A percentile compares a stretch with the other conserved stretches of the same genome.
Conservation (phyloP, 64 coral and sea anemone genomes). For the Acropora yongei region DNA sequence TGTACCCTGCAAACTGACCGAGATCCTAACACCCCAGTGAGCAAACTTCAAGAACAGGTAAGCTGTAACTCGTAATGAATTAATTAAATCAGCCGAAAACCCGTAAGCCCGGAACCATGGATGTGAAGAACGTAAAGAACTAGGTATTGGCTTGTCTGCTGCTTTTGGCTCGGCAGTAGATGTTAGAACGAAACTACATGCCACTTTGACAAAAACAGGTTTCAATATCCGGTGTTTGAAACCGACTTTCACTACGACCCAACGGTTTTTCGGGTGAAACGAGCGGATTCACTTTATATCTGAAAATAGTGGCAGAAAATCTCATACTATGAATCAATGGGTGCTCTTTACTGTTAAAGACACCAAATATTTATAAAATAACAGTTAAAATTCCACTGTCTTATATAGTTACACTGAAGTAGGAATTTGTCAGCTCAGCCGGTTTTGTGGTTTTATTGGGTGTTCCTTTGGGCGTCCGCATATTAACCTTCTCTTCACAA, state of each 20-base stretch:
- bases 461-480: not conserved
- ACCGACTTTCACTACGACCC: no score
- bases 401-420: not conserved
- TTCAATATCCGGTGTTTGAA: no score
- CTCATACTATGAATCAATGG: no score
- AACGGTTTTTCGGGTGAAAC: no score
- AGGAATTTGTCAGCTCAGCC: not conserved
- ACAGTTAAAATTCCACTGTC: not conserved
- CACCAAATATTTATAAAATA: not conserved
- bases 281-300: no score
- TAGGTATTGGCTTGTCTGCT: no score
- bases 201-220: no score
- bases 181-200: no score
- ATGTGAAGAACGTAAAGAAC: no score
- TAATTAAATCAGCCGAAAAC: not conserved
- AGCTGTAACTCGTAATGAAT: not conserved
- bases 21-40: not conserved
- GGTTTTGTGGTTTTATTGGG: not conserved
- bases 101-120: no score
- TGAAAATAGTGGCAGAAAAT: no score
- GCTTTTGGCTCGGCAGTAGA: no score
- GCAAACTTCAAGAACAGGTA: constrained; percentile 23
- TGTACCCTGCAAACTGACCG: not conserved
- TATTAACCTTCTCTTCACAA: not conserved
- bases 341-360: not conserved